Evolutionary conservation across 2,888 invertebrate genomes (phyloP), one percentile per base, ranked within the genome.

Genomic region (Scelioninae gen. 1): DNA sequence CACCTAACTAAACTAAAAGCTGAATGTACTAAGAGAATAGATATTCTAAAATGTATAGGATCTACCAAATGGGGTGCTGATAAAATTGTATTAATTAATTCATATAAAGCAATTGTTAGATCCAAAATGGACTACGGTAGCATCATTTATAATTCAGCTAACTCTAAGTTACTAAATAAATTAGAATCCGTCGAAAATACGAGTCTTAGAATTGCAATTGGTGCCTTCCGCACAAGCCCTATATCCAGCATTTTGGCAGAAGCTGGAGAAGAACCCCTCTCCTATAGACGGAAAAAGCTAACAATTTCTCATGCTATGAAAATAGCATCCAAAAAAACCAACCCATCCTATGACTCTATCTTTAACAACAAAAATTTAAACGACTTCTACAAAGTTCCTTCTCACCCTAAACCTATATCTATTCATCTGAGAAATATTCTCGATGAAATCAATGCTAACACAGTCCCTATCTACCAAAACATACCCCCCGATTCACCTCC

Each of bases 91-190:
- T 13, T 47, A n/a, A 47, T 16, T 13, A 47, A 47, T 47, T 11
- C 47, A 47, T 47, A 47, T 11, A 38, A 47, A 47, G 3, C 47
- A 13, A 47, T 47, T 1, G 7, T 47, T 13, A 47, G 47, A 13
- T 47, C 16, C n/a, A 47, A 47, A 47, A 3, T 47, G n/a, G 47
- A 47, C 13, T 47, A 47, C 47, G 47, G 47, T 47, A 47, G 47
- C 16, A 47, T 47, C n/a, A 5, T 47, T 8, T 47, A 47, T 5
- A 47, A 47, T 47, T 47, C 47, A 47, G 47, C 47, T n/a, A 47
- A 38, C 8, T 8, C 8, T 11, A 8, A 38, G 9, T 8, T 38
- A 10, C 5, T 38, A 38, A 38, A 38, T 8, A 38, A 11, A 38
- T 5, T 38, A 38, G 38, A 38, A 8, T 1, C 38, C 9, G 11